Conservation (phyloP, 1,140 invertebrate genomes). For the Aphaenogaster ashmeadi region DNA sequence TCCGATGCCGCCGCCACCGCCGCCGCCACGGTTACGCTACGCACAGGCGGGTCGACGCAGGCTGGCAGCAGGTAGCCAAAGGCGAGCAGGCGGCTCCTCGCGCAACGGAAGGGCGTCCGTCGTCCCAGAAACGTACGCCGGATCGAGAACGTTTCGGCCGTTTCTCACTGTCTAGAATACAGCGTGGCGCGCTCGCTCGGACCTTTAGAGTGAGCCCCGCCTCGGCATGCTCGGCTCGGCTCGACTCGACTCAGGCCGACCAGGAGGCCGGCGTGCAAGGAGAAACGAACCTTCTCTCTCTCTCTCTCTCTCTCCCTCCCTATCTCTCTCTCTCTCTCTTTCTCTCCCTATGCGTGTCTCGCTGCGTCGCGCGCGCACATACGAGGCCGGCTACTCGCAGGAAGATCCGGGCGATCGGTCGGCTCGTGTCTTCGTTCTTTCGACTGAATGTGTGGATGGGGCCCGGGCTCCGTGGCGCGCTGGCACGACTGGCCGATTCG, state of each 20-base stretch:
- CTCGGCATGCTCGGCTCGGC: slow-evolving; percentile 68
- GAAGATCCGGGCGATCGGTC: slow-evolving; percentile 65
- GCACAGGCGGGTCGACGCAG: slow-evolving; percentile 27
- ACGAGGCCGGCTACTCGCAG: slow-evolving; percentile 78
- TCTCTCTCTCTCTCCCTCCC: background rate
- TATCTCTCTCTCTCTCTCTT: slow-evolving; percentile 23
- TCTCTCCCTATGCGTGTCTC: slow-evolving; percentile 37
- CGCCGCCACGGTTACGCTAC: slow-evolving; percentile 54
- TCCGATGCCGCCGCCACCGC: slow-evolving; percentile 46
- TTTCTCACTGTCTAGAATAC: slow-evolving; percentile 50
- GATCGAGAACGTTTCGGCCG: slow-evolving; percentile 21
- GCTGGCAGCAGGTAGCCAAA: slow-evolving; percentile 32
- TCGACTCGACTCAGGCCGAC: slow-evolving; percentile 11
- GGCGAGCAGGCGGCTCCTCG: background rate
- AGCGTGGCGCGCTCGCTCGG: slow-evolving; percentile 41
- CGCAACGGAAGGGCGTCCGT: slow-evolving; percentile 23
- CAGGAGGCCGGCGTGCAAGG: slow-evolving; percentile 65
- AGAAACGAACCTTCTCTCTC: slow-evolving; percentile 71
- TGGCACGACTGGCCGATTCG: slow-evolving; percentile 79
- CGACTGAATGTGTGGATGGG: slow-evolving; percentile 16
- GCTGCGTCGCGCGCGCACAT: slow-evolving; percentile 67
- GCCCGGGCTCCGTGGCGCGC: slow-evolving; percentile 72
- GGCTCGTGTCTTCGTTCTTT: background rate
- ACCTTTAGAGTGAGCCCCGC: slow-evolving; percentile 69
- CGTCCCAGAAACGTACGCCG: slow-evolving; percentile 45